Evolutionary conservation across 2,797 vertebrate genomes (phyloP), one percentile per base, ranked within the genome.

Genomic region (Neomorphus geoffroyi): DNA sequence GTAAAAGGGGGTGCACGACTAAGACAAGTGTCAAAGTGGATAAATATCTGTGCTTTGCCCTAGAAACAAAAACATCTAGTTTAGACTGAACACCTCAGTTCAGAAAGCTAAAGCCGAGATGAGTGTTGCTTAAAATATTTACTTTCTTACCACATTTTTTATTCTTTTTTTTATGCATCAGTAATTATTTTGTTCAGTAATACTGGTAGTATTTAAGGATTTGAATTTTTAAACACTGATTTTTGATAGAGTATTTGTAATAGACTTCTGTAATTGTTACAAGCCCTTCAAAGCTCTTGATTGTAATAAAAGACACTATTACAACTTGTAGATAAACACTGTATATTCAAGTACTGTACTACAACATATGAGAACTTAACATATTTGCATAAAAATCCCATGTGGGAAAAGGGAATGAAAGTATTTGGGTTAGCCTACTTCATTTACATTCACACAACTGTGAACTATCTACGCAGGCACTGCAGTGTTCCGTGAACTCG

Each of bases 401-500:
- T 22, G 7, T 9, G 23, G 10, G 18, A 16, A 51, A 58, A 88
- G 26, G 19, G 15, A 48, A 32, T 79, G 72, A 83, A 54, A 18
- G 2, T n/a, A 18, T 56, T 51, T 6, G 9, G 0, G 0, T 26
- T 74, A 15, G 15, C 13, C 43, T 54, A 4, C 21, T 82, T 83
- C 18, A 16, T 11, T 80, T 64, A 27, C 7, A 14, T 14, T 86
- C 2, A 2, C 19, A 35, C 16, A 39, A 5, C 26, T 70, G 13
- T 56, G 61, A 27, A 27, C 14, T 71, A 45, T 45, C 13, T 72
- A 51, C 9, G 18, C 26, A 22, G 33, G 30, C 14, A 56, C 14
- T 56, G 32, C 30, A 33, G 24, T 33, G 6, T 35, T 57, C 35
- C 81, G 27, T 35, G 58, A 92, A 60, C 57, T 91, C 6, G 0